A percentile compares a stretch with the other conserved stretches of the same genome.
Evolutionary conservation across 2,113 vertebrate genomes (phyloP).

Genomic region (Aspiorhynchus laticeps): DNA sequence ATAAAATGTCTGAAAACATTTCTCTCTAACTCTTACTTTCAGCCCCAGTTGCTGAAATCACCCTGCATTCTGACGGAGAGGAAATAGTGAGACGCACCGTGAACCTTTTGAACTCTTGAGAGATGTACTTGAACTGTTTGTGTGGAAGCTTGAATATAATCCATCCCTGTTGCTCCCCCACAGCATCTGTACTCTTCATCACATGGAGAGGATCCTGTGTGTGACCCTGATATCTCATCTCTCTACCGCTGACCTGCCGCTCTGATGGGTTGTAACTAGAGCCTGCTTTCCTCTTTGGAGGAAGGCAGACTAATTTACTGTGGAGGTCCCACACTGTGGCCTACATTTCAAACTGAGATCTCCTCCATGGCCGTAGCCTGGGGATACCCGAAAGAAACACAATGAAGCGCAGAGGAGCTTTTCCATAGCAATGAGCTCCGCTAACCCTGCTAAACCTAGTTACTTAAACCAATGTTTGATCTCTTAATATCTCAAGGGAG

Average conservation of each 20-base stretch:
- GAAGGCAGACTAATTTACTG: slow-evolving; percentile 38
- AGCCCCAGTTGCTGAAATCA: not conserved
- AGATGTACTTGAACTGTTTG: slow-evolving; percentile 5
- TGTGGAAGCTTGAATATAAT: not conserved
- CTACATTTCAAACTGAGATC: slow-evolving; percentile 43
- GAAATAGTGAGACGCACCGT: not conserved
- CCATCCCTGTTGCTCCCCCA: not conserved
- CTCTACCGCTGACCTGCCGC: slow-evolving; percentile 20
- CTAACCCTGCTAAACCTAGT: not conserved
- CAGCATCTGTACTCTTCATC: slow-evolving; percentile 49
- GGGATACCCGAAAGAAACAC: not conserved
- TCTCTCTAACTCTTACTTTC: not conserved
- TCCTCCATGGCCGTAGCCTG: not conserved
- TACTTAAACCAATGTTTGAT: slow-evolving; percentile 20
- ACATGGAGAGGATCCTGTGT: slow-evolving; percentile 14
- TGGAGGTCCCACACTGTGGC: slow-evolving; percentile 33
- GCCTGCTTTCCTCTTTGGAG: slow-evolving; percentile 32
- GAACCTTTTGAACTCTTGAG: slow-evolving; percentile 25
- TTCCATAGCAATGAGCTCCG: slow-evolving; percentile 39
- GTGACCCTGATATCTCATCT: slow-evolving; percentile 45
- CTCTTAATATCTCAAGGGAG: not conserved
- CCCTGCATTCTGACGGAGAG: not conserved
- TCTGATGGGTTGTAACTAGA: slow-evolving; percentile 39
- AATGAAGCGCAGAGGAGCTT: slow-evolving; percentile 31
- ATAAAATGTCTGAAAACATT: slow-evolving; percentile 18